These are phyloP conservation scores for Saguinus midas DNA, from an alignment of 2,113 vertebrate species.

Conservation along the genomic window DNA sequence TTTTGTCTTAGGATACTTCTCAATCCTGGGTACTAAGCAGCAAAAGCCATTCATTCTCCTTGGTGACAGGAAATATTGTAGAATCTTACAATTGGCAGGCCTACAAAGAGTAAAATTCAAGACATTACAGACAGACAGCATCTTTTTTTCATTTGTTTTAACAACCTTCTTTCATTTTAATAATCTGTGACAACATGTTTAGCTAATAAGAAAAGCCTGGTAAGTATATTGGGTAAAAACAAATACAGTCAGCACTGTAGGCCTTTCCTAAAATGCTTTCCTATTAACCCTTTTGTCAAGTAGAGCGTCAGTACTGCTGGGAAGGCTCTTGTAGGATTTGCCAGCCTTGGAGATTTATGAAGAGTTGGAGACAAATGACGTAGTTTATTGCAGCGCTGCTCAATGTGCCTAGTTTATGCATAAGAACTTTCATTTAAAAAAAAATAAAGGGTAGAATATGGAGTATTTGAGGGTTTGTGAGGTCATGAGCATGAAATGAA, in stretches of 20 bases:
- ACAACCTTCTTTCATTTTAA: slow-evolving; percentile 69
- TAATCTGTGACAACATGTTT: slow-evolving; percentile 60
- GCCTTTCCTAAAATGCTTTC: background rate
- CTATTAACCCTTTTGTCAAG: background rate
- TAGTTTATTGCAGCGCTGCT: background rate
- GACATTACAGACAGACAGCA: slow-evolving; percentile 27
- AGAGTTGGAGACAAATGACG: background rate
- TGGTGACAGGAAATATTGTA: slow-evolving; percentile 43
- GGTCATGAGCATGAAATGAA: background rate
- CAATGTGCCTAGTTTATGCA: background rate
- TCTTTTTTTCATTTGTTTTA: slow-evolving; percentile 68
- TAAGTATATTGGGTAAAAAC: background rate
- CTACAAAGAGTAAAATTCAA: slow-evolving; percentile 36
- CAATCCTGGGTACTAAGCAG: background rate
- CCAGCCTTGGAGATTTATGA: background rate
- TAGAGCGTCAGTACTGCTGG: background rate
- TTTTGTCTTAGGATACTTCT: slow-evolving; percentile 37
- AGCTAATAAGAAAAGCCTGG: slow-evolving; percentile 55
- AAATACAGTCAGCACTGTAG: background rate
- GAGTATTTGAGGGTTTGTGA: background rate
- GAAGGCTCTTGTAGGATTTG: background rate
- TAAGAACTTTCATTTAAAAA: background rate
- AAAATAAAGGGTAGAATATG: background rate
- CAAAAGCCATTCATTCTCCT: slow-evolving; percentile 29
- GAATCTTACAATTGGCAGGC: slow-evolving; percentile 36